phyloP scores from a whole-genome alignment of 2,888 invertebrate species.

The Hemicrepidius hirtus region DNA sequence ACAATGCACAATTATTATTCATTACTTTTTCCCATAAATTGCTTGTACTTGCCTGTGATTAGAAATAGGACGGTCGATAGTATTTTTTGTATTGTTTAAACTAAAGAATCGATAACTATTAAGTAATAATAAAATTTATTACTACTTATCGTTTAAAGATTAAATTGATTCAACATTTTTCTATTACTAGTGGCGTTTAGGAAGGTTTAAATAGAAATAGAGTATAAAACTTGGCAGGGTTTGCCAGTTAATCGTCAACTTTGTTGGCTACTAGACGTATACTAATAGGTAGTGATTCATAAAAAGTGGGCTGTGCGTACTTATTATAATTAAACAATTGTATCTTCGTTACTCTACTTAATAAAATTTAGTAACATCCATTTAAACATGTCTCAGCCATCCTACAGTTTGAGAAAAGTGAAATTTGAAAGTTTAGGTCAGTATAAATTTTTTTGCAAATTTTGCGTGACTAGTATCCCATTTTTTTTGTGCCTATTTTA shows the following conservation, averaged over 20 bases:
- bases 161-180: not conserved
- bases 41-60: too few species aligned
- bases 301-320: constrained; percentile 9
- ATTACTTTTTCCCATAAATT: too few species aligned
- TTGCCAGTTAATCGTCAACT: constrained; percentile 2
- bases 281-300: not conserved
- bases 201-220: not conserved
- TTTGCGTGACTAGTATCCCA: too few species aligned
- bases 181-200: not conserved
- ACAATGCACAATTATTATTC: too few species aligned
- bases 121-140: too few species aligned
- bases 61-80: too few species aligned
- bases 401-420: not conserved
- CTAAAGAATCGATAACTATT: too few species aligned
- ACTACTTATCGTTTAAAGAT: not conserved
- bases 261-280: not conserved
- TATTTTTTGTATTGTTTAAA: too few species aligned
- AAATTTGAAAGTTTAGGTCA: constrained; percentile 8
- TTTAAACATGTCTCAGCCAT: not conserved
- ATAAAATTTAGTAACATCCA: not conserved
- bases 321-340: constrained; percentile 11
- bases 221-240: constrained; percentile 8
- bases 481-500: not conserved
- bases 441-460: not conserved
- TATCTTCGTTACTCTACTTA: not conserved